Evolutionary conservation across 2,113 vertebrate species (phyloP).

Genomic region (Nesospiza acunhae): DNA sequence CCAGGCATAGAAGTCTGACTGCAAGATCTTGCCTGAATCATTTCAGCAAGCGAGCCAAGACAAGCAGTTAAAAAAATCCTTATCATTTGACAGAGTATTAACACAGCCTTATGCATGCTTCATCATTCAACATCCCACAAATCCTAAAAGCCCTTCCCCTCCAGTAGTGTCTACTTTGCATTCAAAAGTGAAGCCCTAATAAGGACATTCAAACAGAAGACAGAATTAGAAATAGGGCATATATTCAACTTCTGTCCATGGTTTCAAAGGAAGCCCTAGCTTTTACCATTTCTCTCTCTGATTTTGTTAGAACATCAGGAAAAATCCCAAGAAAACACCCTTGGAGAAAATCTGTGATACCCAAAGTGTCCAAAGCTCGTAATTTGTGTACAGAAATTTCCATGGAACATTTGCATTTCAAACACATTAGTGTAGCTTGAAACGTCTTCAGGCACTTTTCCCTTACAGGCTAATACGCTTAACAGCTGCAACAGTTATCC

Average conservation of each 20-base stretch:
- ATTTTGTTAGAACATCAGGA: background rate
- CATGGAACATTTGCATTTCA: background rate
- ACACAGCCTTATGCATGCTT: background rate
- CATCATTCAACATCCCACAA: background rate
- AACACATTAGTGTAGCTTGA: background rate
- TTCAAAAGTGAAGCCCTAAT: background rate
- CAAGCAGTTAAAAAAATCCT: constrained; percentile 7
- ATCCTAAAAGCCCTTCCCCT: background rate
- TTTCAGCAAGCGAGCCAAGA: constrained; percentile 10
- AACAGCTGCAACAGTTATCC: background rate
- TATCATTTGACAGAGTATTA: background rate
- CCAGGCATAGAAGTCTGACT: background rate
- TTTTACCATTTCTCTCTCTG: background rate
- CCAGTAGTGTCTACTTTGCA: background rate
- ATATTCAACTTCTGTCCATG: background rate
- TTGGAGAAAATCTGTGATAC: background rate
- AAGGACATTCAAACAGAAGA: background rate
- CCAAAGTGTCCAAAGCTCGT: background rate
- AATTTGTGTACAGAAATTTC: background rate
- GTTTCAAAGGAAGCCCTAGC: background rate
- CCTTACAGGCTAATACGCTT: background rate
- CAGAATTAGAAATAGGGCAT: background rate
- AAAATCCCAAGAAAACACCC: background rate
- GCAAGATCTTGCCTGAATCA: constrained; percentile 28
- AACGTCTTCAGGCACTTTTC: background rate